Percentiles rank a stretch among this genome's conserved stretches.
phyloP scores from a whole-genome alignment of 2,797 vertebrate species.

The Halcyon chelicuti region DNA sequence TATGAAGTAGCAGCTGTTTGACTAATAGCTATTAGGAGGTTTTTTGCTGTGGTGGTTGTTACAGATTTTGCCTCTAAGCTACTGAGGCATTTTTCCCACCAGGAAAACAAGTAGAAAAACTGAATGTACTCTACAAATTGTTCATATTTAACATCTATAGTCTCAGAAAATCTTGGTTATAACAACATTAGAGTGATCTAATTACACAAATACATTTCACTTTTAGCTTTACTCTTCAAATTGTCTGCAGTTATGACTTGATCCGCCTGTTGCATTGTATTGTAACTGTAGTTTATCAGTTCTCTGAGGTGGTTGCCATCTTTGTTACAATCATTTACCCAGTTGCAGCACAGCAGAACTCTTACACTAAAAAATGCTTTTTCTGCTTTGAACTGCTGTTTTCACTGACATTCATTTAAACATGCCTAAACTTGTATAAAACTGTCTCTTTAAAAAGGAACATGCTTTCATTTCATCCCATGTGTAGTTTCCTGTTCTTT shows the following conservation, averaged over 20 bases:
- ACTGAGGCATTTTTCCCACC: neutral
- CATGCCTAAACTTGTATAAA: neutral
- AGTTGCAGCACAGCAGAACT: neutral
- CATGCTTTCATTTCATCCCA: neutral
- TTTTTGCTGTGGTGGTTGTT: neutral
- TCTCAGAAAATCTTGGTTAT: neutral
- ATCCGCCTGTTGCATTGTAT: neutral
- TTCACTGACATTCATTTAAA: neutral
- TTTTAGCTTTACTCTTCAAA: neutral
- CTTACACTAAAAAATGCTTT: neutral
- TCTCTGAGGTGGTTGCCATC: neutral
- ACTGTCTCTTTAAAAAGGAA: neutral
- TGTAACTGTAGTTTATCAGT: neutral
- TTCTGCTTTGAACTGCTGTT: neutral
- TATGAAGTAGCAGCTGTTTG: constrained; percentile 61
- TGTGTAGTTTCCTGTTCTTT: neutral
- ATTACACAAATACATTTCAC: neutral
- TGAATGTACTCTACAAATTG: neutral
- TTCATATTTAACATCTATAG: neutral
- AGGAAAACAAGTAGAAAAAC: constrained; percentile 9
- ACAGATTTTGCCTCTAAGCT: constrained; percentile 26
- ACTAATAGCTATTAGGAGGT: constrained; percentile 13
- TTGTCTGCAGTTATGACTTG: neutral
- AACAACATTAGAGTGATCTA: neutral
- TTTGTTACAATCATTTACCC: neutral